phyloP scores from a whole-genome alignment of 2,113 vertebrate species.

The Fregata magnificens region DNA sequence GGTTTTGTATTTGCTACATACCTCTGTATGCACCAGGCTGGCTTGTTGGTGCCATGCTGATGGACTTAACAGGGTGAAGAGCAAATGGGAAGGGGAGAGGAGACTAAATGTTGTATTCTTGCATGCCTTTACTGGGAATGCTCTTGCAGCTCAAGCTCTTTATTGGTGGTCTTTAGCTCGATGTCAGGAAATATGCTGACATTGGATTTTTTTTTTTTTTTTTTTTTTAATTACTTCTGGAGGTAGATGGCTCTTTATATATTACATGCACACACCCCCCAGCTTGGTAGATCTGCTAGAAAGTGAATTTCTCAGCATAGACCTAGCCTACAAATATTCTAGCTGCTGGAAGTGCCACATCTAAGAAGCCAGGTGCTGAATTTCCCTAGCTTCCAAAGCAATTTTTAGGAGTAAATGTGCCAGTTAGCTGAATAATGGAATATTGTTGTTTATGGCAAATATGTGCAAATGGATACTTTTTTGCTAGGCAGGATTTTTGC shows the following conservation, averaged over 20 bases:
- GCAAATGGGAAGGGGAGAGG: slow-evolving; percentile 8
- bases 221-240: background rate
- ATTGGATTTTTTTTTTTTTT: background rate
- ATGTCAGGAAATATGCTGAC: background rate
- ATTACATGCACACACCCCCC: too few species aligned
- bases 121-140: slow-evolving; percentile 51
- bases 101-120: background rate
- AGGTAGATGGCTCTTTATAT: background rate
- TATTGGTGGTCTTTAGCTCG: background rate
- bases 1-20: background rate
- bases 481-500: background rate
- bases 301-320: background rate
- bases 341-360: background rate
- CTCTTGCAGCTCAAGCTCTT: background rate
- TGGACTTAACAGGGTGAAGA: slow-evolving; percentile 25
- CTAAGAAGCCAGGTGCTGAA: background rate
- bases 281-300: background rate
- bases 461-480: background rate
- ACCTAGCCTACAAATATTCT: background rate
- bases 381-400: background rate
- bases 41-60: slow-evolving; percentile 37
- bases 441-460: background rate
- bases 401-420: background rate
- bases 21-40: slow-evolving; percentile 32
- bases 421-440: background rate